Evolutionary conservation across 2,113 vertebrate genomes (phyloP).

Genomic region (Phyllopteryx taeniolatus): DNA sequence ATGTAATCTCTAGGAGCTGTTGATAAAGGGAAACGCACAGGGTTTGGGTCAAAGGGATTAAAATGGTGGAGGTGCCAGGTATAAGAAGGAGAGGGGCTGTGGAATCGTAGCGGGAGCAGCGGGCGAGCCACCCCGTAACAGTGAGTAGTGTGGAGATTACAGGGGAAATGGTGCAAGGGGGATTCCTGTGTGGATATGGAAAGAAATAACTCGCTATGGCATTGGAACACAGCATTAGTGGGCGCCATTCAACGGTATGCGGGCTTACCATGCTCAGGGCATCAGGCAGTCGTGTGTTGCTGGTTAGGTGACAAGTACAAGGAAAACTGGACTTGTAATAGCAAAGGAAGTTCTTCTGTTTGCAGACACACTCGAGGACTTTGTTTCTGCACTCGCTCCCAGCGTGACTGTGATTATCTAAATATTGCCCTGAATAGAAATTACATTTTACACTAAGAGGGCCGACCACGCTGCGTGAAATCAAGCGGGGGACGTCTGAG

Average conservation of each 20-base stretch:
- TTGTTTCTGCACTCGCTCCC: conserved; percentile 9
- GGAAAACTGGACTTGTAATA: conserved; percentile 6
- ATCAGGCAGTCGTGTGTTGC: conserved; percentile 37
- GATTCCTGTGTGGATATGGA: conserved; percentile 58
- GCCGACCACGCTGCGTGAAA: conserved; percentile 32
- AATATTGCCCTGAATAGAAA: conserved; percentile 34
- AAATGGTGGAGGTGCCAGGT: conserved; percentile 74
- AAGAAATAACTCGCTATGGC: conserved; percentile 69
- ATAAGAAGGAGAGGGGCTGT: conserved; percentile 65
- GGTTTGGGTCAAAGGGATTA: conserved; percentile 78
- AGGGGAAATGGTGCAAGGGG: conserved; percentile 65
- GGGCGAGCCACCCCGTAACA: conserved; percentile 72
- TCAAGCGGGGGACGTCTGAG: conserved; percentile 16
- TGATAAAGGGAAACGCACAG: conserved; percentile 75
- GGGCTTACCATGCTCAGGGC: conserved; percentile 61
- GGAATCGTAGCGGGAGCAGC: conserved; percentile 67
- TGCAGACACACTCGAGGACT: conserved; percentile 13
- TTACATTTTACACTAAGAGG: conserved; percentile 43
- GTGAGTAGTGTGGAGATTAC: conserved; percentile 72
- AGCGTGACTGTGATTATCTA: conserved; percentile 36
- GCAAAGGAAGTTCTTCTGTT: background rate
- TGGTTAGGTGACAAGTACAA: conserved; percentile 38
- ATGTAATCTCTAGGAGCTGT: conserved; percentile 76
- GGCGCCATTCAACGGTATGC: conserved; percentile 66
- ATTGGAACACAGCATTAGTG: conserved; percentile 70